A percentile compares a stretch with the other conserved stretches of the same genome.
Conservation (phyloP, 2,113 vertebrate species). For the Calidris pygmaea region DNA sequence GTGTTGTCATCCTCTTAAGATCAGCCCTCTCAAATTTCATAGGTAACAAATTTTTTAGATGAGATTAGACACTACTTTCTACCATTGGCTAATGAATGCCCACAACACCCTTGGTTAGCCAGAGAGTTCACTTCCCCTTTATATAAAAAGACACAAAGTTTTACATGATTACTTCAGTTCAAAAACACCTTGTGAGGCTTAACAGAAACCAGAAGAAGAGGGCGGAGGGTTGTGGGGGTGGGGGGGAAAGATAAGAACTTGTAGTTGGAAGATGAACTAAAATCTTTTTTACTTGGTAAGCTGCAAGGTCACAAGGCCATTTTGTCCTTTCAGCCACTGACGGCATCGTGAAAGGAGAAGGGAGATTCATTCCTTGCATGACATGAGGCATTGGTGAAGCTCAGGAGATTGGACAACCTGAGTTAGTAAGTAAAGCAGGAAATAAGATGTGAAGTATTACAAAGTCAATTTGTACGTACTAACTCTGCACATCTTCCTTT, state of each 20-base stretch:
- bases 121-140: conserved; percentile 38
- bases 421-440: background rate
- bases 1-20: background rate
- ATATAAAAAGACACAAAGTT: background rate
- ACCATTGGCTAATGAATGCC: background rate
- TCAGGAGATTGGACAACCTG: background rate
- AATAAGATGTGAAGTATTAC: background rate
- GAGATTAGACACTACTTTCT: background rate
- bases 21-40: background rate
- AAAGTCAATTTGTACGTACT: background rate
- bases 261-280: background rate
- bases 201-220: background rate
- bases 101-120: background rate
- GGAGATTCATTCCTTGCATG: background rate
- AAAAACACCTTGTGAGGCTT: background rate
- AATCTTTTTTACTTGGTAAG: background rate
- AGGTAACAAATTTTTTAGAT: background rate
- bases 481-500: background rate
- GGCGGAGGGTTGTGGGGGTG: background rate
- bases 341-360: background rate
- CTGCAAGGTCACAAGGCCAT: background rate
- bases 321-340: background rate
- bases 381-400: background rate
- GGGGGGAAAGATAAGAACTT: background rate
- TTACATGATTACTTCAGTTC: background rate